These are phyloP conservation scores for Neoaliturus tenellus DNA, from an alignment of 2,888 invertebrate species.

Conservation along the genomic window DNA sequence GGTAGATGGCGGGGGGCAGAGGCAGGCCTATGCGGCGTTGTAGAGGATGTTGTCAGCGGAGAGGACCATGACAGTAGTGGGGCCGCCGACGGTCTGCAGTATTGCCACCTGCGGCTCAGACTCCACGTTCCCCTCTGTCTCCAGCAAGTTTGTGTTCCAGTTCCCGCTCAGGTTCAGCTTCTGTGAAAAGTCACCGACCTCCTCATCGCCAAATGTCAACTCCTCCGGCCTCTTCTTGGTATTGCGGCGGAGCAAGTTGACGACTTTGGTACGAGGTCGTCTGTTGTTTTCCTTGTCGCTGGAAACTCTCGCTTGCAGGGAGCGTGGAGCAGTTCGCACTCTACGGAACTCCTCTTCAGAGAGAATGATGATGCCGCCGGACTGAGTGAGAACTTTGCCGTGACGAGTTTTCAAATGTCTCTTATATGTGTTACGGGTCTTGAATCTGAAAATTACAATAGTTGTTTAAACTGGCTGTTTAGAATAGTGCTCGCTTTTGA, in stretches of 20 bases:
- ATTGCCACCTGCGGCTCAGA: not conserved
- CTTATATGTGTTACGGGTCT: slow-evolving; percentile 78
- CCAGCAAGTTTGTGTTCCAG: slow-evolving; percentile 43
- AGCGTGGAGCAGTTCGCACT: slow-evolving; percentile 70
- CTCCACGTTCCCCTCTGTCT: slow-evolving; percentile 20
- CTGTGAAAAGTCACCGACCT: slow-evolving; percentile 6
- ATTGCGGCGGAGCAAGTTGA: slow-evolving; percentile 27
- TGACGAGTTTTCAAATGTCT: slow-evolving; percentile 77
- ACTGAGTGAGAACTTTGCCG: slow-evolving; percentile 75
- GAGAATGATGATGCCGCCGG: slow-evolving; percentile 73
- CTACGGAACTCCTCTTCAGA: slow-evolving; percentile 73
- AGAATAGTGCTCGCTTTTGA: too few species aligned
- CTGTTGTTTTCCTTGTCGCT: slow-evolving; percentile 56
- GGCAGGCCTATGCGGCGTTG: not conserved
- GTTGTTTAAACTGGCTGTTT: too few species aligned
- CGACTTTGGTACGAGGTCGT: slow-evolving; percentile 37
- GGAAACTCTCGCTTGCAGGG: slow-evolving; percentile 24
- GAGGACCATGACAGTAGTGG: slow-evolving; percentile 42
- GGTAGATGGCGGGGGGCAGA: not conserved
- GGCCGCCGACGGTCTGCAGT: not conserved
- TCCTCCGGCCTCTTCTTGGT: slow-evolving; percentile 3
- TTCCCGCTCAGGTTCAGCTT: slow-evolving; percentile 28
- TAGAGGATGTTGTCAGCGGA: slow-evolving; percentile 26
- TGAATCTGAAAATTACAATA: slow-evolving; percentile 71
- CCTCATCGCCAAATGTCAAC: not conserved